These are phyloP conservation scores for Cynoglossus semilaevis DNA, from an alignment of 2,113 vertebrate species.

Conservation along the genomic window DNA sequence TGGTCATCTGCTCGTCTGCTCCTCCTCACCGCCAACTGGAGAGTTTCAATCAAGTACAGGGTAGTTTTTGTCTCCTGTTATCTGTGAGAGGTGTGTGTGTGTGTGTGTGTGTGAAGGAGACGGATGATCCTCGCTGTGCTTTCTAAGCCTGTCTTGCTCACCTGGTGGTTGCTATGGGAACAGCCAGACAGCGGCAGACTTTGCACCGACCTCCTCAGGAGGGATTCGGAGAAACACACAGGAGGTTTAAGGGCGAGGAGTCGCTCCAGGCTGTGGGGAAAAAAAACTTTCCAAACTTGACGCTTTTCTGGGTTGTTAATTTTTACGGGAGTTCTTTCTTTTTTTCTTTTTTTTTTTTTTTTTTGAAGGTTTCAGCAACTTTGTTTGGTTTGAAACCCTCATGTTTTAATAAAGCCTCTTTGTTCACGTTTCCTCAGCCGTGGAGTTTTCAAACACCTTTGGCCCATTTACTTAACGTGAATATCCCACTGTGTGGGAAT, in stretches of 20 bases:
- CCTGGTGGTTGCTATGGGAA: constrained; percentile 83
- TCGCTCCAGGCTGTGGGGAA: constrained; percentile 26
- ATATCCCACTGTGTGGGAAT: constrained; percentile 42
- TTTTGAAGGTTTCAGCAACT: constrained; percentile 36
- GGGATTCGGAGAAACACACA: constrained; percentile 66
- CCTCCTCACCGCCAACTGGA: constrained; percentile 44
- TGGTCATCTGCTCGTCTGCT: constrained; percentile 58
- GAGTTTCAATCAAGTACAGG: constrained; percentile 42
- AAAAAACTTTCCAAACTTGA: constrained; percentile 18
- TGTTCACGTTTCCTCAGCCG: constrained; percentile 38
- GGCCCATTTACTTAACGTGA: constrained; percentile 44
- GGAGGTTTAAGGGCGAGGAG: constrained; percentile 58
- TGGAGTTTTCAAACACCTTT: constrained; percentile 53
- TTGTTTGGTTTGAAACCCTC: background rate
- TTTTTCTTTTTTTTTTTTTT: background rate
- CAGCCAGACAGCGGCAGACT: constrained; percentile 78
- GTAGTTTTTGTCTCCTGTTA: constrained; percentile 42
- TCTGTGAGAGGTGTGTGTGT: constrained; percentile 47
- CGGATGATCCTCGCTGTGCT: constrained; percentile 63
- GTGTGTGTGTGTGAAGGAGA: constrained; percentile 64
- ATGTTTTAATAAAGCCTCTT: constrained; percentile 38
- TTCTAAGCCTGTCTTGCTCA: constrained; percentile 73
- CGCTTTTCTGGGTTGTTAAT: constrained; percentile 25
- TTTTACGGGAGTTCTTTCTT: constrained; percentile 1
- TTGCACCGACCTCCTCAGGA: constrained; percentile 66